Base-by-base conservation (phyloP, 2,888 invertebrate species). In the Drosophila anomalata region DNA sequence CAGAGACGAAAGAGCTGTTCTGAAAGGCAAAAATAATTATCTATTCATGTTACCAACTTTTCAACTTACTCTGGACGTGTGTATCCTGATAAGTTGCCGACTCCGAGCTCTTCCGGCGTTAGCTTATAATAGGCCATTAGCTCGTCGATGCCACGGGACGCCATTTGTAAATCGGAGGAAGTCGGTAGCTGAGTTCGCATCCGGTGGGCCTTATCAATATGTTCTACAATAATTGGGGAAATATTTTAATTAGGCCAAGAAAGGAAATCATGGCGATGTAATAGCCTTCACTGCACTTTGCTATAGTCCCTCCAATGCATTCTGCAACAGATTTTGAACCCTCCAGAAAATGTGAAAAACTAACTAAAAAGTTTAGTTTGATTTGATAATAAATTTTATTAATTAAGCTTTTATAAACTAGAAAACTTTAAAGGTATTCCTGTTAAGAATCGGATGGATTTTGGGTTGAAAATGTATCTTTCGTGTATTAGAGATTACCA, bases 181-280 rank as follows among this genome's bases (percentile, higher is more conserved):
- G 56, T 63, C n/a, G 80, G 77, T n/a, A 78, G 6, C 1, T 41
- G 3, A 3, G n/a, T 6, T 2, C 61, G 60, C 47, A 73, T 39
- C 0, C 8, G 7, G n/a, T 29, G 4, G 1, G 66, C 66, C 26
- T 42, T 7, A 2, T 17, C 9, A 4, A 74, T 59, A 2, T 56
- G 26, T 1, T 14, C 60, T 61, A 24, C 5, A 33, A 33, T 6
- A 33, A 33, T n/a, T 33, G 14, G 8, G 9, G 6, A 17, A 14
- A 41, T 41, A n/a, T 41, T 11, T 42, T 11, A 22, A 42, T 20
- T 20, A 12, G 17, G 7, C 0, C 1, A 20, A 12, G 8, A n/a
- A 29, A 2, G 8, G 8, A 29, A 29, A 22, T 22, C 2, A 22
- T 22, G 4, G 22, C 22, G 22, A 22, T 3, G 22, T 3, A 31